Base-by-base conservation (phyloP, 2,888 invertebrate genomes). In the Carpatolechia fugitivella region DNA sequence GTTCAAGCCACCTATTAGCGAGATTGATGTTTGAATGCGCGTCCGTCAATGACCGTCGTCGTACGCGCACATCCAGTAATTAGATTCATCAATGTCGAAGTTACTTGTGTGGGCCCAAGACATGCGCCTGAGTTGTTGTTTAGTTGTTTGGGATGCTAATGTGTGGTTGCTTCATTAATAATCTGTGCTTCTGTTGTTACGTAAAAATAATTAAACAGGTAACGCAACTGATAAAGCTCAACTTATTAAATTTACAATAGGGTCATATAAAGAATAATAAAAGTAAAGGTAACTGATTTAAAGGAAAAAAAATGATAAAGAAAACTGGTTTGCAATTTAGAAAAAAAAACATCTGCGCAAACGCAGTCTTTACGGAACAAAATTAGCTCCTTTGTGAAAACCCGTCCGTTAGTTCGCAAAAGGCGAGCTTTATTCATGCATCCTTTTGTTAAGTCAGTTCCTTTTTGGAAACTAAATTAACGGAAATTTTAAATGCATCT, bases 21-120 rank as follows among this genome's bases (percentile, higher is more conserved):
- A 64, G 78, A 83, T 74, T 80, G 85, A 80, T 83, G 67, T 70
- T 63, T 83, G 82, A 85, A 85, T 82, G 79, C 75, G 63, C 68
- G 55, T 61, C 59, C 62, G 64, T 18, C 30, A 54, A 59, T 60
- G 61, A 56, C 60, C 56, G 61, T 54, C 64, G 65, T 54, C 64
- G 65, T 62, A 61, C 69, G 71, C 69, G 66, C 63, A 68, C 65
- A 69, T 72, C 67, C 66, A 70, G 78, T 78, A 80, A 84, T 85
- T 82, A 83, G 81, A 74, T 74, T 71, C 71, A 75, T 77, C 82
- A 82, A 77, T 81, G 83, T 81, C 82, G 76, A 13, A 14, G 31
- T 20, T 14, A 18, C 36, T 20, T 49, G 50, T 50, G 50, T 50
- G 50, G 50, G 50, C 13, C n/a, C 16, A 10, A 7, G 49, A 47